A percentile compares a stretch with the other conserved stretches of the same genome.
Evolutionary conservation across 1,140 invertebrate genomes (phyloP).

Genomic region (Panagrolaimus sp.): DNA sequence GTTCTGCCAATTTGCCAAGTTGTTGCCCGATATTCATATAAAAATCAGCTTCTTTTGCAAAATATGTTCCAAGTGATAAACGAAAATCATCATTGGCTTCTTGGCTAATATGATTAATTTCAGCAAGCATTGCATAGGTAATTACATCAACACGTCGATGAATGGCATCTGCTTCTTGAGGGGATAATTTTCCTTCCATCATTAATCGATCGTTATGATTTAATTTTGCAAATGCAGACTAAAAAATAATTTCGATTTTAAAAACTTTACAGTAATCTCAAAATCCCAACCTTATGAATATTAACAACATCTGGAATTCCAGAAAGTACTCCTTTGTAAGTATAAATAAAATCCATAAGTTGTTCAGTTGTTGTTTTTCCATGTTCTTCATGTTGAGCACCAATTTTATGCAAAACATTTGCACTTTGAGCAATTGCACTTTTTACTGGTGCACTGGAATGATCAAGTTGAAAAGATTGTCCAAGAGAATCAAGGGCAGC

Average conservation of each 20-base stretch:
- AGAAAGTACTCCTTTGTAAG: slow-evolving; percentile 83
- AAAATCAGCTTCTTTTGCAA: slow-evolving; percentile 81
- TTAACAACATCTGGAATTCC: slow-evolving; percentile 79
- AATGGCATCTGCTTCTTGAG: slow-evolving; percentile 73
- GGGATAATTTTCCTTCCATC: slow-evolving; percentile 76
- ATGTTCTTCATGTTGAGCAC: slow-evolving; percentile 79
- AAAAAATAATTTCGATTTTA: slow-evolving; percentile 35
- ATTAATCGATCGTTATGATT: slow-evolving; percentile 78
- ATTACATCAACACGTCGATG: slow-evolving; percentile 78
- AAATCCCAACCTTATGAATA: slow-evolving; percentile 73
- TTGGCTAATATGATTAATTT: slow-evolving; percentile 83
- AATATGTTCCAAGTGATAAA: slow-evolving; percentile 75
- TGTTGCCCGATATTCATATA: slow-evolving; percentile 70
- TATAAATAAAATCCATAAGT: slow-evolving; percentile 78
- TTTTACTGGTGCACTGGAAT: slow-evolving; percentile 66
- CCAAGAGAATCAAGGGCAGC: slow-evolving; percentile 77
- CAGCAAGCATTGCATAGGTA: slow-evolving; percentile 82
- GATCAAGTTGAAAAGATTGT: slow-evolving; percentile 74
- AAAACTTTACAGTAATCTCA: slow-evolving; percentile 72
- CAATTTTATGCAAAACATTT: slow-evolving; percentile 84
- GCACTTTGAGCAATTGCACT: slow-evolving; percentile 79
- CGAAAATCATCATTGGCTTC: slow-evolving; percentile 77
- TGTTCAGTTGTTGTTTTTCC: slow-evolving; percentile 83
- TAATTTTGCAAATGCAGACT: slow-evolving; percentile 78
- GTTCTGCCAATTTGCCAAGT: slow-evolving; percentile 37